A percentile compares a stretch with the other conserved stretches of the same genome.
Evolutionary conservation across 2,888 invertebrate genomes (phyloP).

Genomic region (Ophion costatus): DNA sequence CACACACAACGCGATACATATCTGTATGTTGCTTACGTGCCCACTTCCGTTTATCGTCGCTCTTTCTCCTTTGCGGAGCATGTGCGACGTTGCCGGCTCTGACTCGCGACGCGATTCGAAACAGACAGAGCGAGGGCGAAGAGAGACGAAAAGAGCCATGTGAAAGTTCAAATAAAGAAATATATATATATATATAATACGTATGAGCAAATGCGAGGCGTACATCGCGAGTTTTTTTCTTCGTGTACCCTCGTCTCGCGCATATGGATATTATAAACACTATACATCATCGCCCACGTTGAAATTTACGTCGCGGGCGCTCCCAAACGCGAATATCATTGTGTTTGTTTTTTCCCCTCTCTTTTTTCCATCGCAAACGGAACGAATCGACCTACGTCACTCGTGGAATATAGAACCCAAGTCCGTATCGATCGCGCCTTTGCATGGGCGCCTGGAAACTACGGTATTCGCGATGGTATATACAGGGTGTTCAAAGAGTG

Average conservation of each 20-base stretch:
- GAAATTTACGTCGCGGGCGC: conserved; percentile 26
- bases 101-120: conserved; percentile 9
- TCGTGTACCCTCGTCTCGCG: background rate
- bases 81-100: conserved; percentile 58
- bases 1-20: conserved; percentile 41
- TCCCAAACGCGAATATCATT: conserved; percentile 38
- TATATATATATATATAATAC: conserved; percentile 39
- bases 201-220: background rate
- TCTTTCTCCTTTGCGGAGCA: conserved; percentile 58
- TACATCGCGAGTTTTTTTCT: conserved; percentile 10
- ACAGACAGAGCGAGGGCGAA: conserved; percentile 25
- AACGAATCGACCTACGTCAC: conserved; percentile 47
- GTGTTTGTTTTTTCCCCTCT: background rate
- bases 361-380: conserved; percentile 41
- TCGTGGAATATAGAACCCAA: conserved; percentile 29
- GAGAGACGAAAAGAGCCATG: conserved; percentile 72
- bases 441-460: conserved; percentile 50
- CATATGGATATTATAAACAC: conserved; percentile 25
- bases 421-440: conserved; percentile 54
- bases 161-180: conserved; percentile 76
- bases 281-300: conserved; percentile 31
- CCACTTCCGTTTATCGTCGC: conserved; percentile 57
- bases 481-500: background rate
- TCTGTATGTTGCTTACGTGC: conserved; percentile 66
- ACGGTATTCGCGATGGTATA: background rate